Conservation (phyloP, 2,888 invertebrate species). For the Ferdinandea cuprea region DNA sequence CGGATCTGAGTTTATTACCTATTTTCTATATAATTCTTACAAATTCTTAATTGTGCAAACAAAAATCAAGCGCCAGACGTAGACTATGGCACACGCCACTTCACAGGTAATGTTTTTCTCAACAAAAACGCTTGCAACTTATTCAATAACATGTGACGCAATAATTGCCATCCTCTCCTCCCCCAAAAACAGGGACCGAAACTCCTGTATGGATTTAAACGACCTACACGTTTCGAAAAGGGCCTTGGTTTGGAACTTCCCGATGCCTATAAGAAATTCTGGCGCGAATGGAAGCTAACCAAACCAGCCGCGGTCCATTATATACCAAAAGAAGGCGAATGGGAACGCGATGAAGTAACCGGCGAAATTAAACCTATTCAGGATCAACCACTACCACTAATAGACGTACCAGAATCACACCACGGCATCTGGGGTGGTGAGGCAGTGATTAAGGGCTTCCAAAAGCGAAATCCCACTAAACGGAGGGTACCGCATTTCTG, state of each 20-base stretch:
- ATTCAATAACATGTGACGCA: conserved; percentile 79
- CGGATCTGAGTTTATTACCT: background rate
- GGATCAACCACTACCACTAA: conserved; percentile 89
- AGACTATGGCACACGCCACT: conserved; percentile 80
- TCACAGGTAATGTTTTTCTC: conserved; percentile 78
- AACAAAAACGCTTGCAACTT: conserved; percentile 17
- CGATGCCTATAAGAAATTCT: conserved; percentile 92
- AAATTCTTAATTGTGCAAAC: background rate
- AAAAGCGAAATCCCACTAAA: conserved; percentile 85
- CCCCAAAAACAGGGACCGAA: conserved; percentile 80
- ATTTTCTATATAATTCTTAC: background rate
- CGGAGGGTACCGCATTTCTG: conserved; percentile 93
- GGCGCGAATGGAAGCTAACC: conserved; percentile 91
- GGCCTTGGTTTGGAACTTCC: conserved; percentile 89
- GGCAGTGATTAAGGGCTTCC: conserved; percentile 94
- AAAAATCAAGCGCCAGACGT: background rate
- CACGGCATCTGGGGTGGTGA: conserved; percentile 98
- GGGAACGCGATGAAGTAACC: conserved; percentile 88
- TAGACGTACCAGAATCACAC: conserved; percentile 91
- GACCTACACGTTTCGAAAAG: conserved; percentile 85
- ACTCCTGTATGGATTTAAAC: conserved; percentile 83
- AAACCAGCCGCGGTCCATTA: conserved; percentile 87
- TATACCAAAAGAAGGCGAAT: conserved; percentile 89
- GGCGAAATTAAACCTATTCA: conserved; percentile 90
- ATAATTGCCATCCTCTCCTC: conserved; percentile 70